Evolutionary conservation across 2,113 vertebrate species (phyloP), one percentile per base, ranked within the genome.

Genomic region (Chionodraco myersi): DNA sequence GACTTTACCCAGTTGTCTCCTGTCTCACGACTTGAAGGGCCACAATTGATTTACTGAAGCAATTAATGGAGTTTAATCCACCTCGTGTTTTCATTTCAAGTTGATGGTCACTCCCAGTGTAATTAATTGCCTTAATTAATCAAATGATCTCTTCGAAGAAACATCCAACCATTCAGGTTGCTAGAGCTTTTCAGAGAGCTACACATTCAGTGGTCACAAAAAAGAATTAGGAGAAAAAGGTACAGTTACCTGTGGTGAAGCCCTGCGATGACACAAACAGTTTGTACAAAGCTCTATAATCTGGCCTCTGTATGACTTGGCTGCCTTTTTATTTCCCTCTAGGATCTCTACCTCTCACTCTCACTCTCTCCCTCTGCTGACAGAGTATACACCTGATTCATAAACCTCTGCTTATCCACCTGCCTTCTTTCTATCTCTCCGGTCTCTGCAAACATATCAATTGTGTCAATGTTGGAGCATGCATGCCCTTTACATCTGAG

Each of bases 361-460:
- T 64, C 78, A 3, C 26, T 26, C 26, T 26, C 26, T 88, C 72
- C 59, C 67, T 61, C 68, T 56, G 53, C 75, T 85, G 84, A 86
- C 73, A 85, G 85, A 85, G 68, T 77, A 53, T 76, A 72, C 88
- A 91, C 82, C 66, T 79, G 72, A 86, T 90, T 91, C 82, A 92
- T 93, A 91, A 92, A 91, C 91, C 74, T 83, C 70, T 82, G 78
- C 84, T 86, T 83, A 90, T 88, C 88, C 85, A 88, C 82, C 79
- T 77, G 30, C 56, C 80, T 64, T 63, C 75, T 76, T 82, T 88
- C 73, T 75, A 62, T 21, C 47, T 53, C 56, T 59, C 73, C 72
- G 77, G 84, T 90, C 89, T 94, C 80, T 86, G 91, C 84, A 94
- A 94, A 94, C 93, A 93, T 90, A 92, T 94, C 93, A 92, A 90